Conservation (phyloP, 2,113 vertebrate genomes). For the Coptodon bakossiorum region DNA sequence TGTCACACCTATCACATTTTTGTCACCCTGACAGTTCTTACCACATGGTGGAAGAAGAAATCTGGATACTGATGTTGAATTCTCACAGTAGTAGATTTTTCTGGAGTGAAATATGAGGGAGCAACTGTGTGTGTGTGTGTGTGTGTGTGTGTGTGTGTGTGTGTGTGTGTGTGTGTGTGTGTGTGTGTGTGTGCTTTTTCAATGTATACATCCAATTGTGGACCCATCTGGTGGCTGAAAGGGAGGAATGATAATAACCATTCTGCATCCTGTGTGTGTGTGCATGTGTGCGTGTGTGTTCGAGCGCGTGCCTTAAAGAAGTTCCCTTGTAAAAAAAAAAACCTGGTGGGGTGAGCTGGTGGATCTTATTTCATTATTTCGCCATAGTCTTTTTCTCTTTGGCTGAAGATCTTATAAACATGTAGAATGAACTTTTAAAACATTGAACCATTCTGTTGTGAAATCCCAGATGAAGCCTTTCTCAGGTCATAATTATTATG, state of each 20-base stretch:
- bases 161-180: neutral
- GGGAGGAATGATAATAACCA: slow-evolving; percentile 45
- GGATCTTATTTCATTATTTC: neutral
- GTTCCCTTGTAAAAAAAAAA: neutral
- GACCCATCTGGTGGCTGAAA: slow-evolving; percentile 7
- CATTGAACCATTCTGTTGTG: neutral
- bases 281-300: neutral
- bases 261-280: neutral
- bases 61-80: neutral
- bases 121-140: neutral
- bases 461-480: neutral
- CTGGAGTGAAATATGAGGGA: neutral
- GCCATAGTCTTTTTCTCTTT: neutral
- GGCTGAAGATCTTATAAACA: neutral
- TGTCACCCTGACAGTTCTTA: neutral
- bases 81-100: neutral
- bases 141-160: neutral
- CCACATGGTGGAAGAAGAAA: neutral
- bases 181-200: neutral
- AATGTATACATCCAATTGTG: neutral
- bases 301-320: neutral
- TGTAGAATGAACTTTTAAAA: neutral
- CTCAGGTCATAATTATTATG: neutral
- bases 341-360: neutral
- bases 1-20: neutral